A percentile compares a stretch with the other conserved stretches of the same genome.
These are phyloP conservation scores for Lichenostomus cassidix DNA, from an alignment of 2,113 vertebrate genomes.

Conservation along the genomic window DNA sequence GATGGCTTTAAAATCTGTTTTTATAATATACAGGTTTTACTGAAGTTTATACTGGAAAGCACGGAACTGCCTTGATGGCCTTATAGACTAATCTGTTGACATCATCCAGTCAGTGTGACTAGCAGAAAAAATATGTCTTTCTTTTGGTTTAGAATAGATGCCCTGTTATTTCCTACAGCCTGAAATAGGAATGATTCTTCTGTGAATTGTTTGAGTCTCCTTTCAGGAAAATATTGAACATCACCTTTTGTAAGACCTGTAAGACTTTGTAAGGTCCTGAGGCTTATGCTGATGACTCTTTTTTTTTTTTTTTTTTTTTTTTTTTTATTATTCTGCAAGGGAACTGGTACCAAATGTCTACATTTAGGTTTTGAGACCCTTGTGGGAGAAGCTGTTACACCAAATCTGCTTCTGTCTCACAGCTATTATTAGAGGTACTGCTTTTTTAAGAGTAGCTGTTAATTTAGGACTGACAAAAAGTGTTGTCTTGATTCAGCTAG, in stretches of 20 bases:
- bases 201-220: background rate
- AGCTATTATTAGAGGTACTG: background rate
- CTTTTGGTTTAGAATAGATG: background rate
- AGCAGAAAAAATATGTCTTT: background rate
- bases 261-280: background rate
- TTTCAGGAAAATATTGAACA: background rate
- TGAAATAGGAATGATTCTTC: background rate
- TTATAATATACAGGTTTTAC: background rate
- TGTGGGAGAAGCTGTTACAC: background rate
- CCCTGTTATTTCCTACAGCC: background rate
- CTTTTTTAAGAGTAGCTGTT: background rate
- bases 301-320: background rate
- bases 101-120: background rate
- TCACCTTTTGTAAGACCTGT: background rate
- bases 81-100: background rate
- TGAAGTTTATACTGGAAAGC: background rate
- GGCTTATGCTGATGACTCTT: background rate
- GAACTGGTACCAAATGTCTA: background rate
- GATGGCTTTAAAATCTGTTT: background rate
- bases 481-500: background rate
- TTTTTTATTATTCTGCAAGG: background rate
- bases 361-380: background rate
- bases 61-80: background rate
- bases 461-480: background rate
- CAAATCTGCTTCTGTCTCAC: background rate